Evolutionary conservation across 1,140 invertebrate genomes (phyloP).

Genomic region (Pantala flavescens): DNA sequence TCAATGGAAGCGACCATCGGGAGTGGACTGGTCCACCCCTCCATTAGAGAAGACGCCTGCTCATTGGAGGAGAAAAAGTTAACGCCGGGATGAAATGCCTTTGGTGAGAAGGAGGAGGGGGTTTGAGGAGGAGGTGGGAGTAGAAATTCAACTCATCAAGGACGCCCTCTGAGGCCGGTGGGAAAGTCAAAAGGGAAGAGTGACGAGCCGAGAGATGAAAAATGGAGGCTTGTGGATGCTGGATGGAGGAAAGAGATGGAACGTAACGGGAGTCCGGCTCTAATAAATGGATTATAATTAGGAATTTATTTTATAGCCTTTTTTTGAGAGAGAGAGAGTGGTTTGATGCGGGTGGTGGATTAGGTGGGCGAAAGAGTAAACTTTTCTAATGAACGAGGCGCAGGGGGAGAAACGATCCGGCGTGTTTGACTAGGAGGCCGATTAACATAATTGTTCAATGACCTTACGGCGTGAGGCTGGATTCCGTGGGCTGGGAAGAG

Average conservation of each 20-base stretch:
- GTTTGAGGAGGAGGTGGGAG: neutral
- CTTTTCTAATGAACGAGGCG: too few relatives aligned
- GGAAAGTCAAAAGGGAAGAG: neutral
- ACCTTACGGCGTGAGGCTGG: too few relatives aligned
- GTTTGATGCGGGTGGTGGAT: too few relatives aligned
- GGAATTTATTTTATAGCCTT: too few relatives aligned
- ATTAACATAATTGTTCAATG: too few relatives aligned
- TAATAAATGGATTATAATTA: too few relatives aligned
- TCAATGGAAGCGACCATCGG: neutral
- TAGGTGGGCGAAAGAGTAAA: too few relatives aligned
- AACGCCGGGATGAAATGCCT: neutral
- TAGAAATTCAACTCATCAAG: conserved; percentile 7
- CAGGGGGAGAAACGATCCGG: too few relatives aligned
- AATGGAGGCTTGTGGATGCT: neutral
- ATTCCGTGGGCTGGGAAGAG: too few relatives aligned
- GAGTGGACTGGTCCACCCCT: neutral
- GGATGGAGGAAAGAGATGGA: neutral
- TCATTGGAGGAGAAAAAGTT: neutral
- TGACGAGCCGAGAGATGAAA: neutral
- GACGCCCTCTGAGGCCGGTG: neutral
- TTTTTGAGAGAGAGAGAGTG: too few relatives aligned
- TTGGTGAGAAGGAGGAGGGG: neutral
- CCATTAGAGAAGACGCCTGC: neutral
- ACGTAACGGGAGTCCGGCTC: neutral
- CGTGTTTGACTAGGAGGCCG: too few relatives aligned